phyloP scores from a whole-genome alignment of 2,797 vertebrate species.

The Chaunax sp. region DNA sequence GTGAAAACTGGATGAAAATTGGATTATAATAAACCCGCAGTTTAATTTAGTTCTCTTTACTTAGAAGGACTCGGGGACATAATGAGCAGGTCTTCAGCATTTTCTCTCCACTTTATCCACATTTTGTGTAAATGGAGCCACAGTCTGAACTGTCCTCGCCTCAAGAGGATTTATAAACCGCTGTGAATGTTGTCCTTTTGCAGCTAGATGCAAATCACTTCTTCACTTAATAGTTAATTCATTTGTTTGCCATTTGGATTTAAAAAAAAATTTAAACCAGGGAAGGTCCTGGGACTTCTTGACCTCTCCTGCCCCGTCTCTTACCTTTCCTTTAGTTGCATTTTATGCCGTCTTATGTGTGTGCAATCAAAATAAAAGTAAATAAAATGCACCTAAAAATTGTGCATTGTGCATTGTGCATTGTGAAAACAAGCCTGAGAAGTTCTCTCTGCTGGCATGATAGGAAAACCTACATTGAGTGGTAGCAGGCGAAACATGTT shows the following conservation, averaged over 20 bases:
- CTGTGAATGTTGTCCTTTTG: conserved; percentile 5
- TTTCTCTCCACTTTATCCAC: conserved; percentile 18
- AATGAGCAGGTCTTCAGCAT: conserved; percentile 12
- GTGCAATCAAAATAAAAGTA: no score
- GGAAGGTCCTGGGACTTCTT: no score
- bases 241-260: no score
- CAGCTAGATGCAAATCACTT: no score
- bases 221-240: no score
- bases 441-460: not conserved
- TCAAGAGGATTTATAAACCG: conserved; percentile 23
- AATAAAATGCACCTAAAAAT: no score
- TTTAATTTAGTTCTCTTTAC: conserved; percentile 1
- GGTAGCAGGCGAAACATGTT: no score
- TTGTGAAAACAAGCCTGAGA: not conserved
- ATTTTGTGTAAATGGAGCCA: conserved; percentile 15
- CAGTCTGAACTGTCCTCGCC: conserved; percentile 19
- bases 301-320: no score
- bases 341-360: no score
- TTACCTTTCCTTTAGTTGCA: no score
- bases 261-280: no score
- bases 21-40: conserved; percentile 1
- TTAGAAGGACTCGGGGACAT: not conserved
- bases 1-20: conserved; percentile 1
- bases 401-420: no score
- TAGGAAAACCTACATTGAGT: not conserved